Base-by-base conservation (phyloP, 2,797 vertebrate genomes). In the Anomalospiza imberbis region DNA sequence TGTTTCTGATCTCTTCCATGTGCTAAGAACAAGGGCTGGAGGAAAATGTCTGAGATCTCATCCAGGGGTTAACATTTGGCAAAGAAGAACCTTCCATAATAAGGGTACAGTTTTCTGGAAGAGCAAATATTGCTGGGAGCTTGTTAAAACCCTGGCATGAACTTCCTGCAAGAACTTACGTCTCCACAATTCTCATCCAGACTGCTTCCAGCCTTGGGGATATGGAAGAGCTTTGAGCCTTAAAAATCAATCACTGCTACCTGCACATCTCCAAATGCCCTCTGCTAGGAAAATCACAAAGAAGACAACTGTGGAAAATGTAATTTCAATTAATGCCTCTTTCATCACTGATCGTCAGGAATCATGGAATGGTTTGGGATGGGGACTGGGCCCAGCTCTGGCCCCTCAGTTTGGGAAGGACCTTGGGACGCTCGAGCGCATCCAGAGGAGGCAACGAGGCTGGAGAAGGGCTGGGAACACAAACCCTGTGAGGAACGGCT, bases 1-100 rank as follows among this genome's bases (percentile, higher is more conserved):
- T 0, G 0, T 32, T 58, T 66, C 34, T 42, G 26, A 36, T 29
- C 9, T 48, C 47, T 78, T 10, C 12, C 7, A 2, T 4, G 15
- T 53, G 25, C 17, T 20, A 8, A 24, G n/a, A 53, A 28, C 29
- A 77, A 71, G 66, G 31, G 12, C 38, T 17, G 29, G 45, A 58
- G 25, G 18, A 51, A 77, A 65, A 57, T 21, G 32, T 6, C 73
- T 42, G 58, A 60, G 60, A 29, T 53, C 47, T 42, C 40, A 24
- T 12, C 48, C 51, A 36, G 60, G 45, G 14, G 47, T 44, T 44
- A 21, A 16, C 10, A 62, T 55, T 5, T 48, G 48, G 28, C 28
- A n/a, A 31, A 67, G 10, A 9, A 78, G 14, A 44, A 38, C 17
- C 38, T n/a, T 18, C 32, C 28, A 22, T 7, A 15, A 8, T 3